These are phyloP conservation scores for Oncorhynchus tshawytscha DNA, from an alignment of 2,113 vertebrate species.

Conservation along the genomic window DNA sequence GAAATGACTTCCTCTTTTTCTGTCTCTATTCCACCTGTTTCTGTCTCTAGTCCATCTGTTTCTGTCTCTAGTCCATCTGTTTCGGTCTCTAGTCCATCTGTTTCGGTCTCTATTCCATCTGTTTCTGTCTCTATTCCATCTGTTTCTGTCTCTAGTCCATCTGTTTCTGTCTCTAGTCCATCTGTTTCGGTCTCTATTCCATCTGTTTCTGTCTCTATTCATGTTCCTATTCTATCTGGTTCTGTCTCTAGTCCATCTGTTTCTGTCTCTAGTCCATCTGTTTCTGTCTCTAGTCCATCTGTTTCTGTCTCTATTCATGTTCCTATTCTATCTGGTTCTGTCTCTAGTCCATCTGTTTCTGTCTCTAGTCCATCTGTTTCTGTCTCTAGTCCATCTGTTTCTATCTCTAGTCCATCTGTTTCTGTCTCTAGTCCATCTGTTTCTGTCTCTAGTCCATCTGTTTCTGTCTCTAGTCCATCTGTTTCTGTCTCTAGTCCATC, in stretches of 20 bases:
- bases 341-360: background rate
- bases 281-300: background rate
- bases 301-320: background rate
- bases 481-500: constrained; percentile 19
- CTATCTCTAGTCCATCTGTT: background rate
- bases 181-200: background rate
- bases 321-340: constrained; percentile 35
- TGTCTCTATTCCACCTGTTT: background rate
- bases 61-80: background rate
- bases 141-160: background rate
- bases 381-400: constrained; percentile 35
- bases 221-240: too few species aligned
- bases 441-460: background rate
- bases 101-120: constrained; percentile 9
- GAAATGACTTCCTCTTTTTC: constrained; percentile 21
- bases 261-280: background rate
- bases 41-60: background rate
- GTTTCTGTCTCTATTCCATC: background rate
- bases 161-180: too few species aligned
- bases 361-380: too few species aligned
- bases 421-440: background rate
- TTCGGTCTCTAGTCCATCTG: constrained; percentile 25
- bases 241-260: too few species aligned
- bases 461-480: background rate
- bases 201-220: constrained; percentile 31